Conservation (phyloP, 2,113 vertebrate genomes). For the Gasterosteus aculeatus region DNA sequence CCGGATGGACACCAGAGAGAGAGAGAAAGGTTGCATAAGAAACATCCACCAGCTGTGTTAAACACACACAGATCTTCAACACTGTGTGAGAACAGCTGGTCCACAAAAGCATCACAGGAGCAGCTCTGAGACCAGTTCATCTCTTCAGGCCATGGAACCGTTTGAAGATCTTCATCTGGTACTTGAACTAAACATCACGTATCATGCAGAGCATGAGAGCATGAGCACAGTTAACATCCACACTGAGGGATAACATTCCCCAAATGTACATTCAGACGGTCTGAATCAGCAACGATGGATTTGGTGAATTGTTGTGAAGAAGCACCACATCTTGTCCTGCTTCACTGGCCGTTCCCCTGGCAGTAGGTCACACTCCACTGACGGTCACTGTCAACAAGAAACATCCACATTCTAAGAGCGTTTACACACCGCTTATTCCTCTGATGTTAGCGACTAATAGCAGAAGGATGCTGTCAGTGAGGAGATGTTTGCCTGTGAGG, state of each 20-base stretch:
- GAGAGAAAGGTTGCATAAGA: too few species aligned
- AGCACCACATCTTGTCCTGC: not conserved
- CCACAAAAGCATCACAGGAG: not conserved
- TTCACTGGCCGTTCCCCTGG: not conserved
- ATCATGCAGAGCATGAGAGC: too few species aligned
- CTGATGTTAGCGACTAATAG: not conserved
- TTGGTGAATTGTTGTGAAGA: too few species aligned
- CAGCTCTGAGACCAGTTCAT: slow-evolving; percentile 20
- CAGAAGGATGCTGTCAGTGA: not conserved
- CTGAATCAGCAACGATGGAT: not conserved
- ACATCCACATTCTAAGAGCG: not conserved
- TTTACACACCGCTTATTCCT: not conserved
- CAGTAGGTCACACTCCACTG: not conserved
- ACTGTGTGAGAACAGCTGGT: not conserved
- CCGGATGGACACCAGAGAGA: too few species aligned
- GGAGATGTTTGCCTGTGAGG: not conserved
- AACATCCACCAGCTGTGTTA: not conserved
- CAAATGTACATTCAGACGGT: too few species aligned
- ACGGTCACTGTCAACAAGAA: not conserved
- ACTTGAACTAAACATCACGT: too few species aligned
- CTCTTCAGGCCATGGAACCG: not conserved
- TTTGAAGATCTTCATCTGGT: slow-evolving; percentile 28
- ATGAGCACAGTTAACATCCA: too few species aligned
- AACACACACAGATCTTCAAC: not conserved
- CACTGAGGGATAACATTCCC: too few species aligned